Evolutionary conservation across 2,113 vertebrate genomes (phyloP).

Genomic region (Oryzias curvinotus): DNA sequence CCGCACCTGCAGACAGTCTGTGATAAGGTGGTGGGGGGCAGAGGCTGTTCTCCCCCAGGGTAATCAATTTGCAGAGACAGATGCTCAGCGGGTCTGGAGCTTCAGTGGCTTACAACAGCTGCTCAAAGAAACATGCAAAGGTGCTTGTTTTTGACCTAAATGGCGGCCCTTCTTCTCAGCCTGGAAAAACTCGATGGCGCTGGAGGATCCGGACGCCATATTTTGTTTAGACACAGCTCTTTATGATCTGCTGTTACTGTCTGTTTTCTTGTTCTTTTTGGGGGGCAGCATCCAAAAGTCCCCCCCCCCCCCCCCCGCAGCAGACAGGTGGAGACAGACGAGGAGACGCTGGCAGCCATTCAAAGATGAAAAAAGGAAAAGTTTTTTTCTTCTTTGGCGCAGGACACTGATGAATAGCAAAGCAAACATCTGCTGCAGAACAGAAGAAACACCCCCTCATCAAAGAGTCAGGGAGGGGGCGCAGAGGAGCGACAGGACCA

Average conservation of each 20-base stretch:
- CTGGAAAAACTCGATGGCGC: no score
- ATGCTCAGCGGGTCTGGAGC: conserved; percentile 63
- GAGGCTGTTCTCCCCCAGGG: conserved; percentile 62
- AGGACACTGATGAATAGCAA: conserved; percentile 56
- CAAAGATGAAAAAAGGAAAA: conserved; percentile 36
- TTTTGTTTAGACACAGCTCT: no score
- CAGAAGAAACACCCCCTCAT: conserved; percentile 26
- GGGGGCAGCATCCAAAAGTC: neutral
- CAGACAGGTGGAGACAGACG: conserved; percentile 63
- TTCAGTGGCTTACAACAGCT: conserved; percentile 62
- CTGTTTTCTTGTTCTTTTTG: neutral
- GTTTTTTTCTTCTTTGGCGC: conserved; percentile 32
- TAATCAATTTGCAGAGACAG: conserved; percentile 75
- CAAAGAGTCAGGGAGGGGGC: conserved; percentile 22
- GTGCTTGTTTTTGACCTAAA: neutral
- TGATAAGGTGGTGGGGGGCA: conserved; percentile 14
- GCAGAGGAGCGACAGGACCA: conserved; percentile 25
- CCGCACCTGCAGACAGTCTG: conserved; percentile 66
- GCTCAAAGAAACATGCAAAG: conserved; percentile 43
- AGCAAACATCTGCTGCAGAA: conserved; percentile 31
- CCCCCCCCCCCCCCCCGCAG: conserved; percentile 32
- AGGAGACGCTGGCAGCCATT: conserved; percentile 48
- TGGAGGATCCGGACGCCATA: no score
- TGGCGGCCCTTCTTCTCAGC: no score
- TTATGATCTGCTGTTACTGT: neutral